Base-by-base conservation (phyloP, 92 coral and sea anemone species). In the Epizoanthus fatuus region DNA sequence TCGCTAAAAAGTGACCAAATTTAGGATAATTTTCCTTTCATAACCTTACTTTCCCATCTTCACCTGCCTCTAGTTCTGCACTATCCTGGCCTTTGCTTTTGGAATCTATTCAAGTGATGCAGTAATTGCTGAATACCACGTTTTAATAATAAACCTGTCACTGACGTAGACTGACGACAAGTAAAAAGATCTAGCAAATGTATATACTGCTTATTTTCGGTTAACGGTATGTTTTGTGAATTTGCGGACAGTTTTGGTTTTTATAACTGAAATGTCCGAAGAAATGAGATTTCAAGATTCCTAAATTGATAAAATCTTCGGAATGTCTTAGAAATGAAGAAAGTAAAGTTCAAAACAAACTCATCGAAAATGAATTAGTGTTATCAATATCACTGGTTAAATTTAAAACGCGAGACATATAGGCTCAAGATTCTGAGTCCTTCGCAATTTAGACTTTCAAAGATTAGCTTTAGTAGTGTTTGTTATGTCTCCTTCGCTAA, bases 1-100 rank as follows among this genome's bases (percentile, higher is more conserved):
- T 74, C 38, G 79, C 64, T 12, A 12, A 51, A 75, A 75, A 75
- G 52, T 75, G 65, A 11, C 80, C 66, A 56, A 73, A 77, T 42
- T 70, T 17, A n/a, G 22, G 57, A 59, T 77, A 62, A 40, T 59
- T 1, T 9, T 58, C 25, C 25, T 39, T 77, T 77, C 70, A 77
- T 77, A 59, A 77, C 59, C 70, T 32, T 74, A 19, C 29, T 55
- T 9, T 8, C 45, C n/a, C 13, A n/a, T 49, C 5, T 59, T 22
- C 81, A 75, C 81, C 81, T 75, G 81, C 40, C 52, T 4, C 39
- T n/a, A n/a, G n/a, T n/a, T n/a, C n/a, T 22, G 15, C 10, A n/a
- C 47, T n/a, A 16, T 49, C 47, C 81, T 32, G 45, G 38, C n/a
- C 39, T 44, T 35, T 17, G 38, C n/a, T 15, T 44, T 35, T 17